These are phyloP conservation scores for Trachymyrmex cornetzi DNA, from an alignment of 1,140 invertebrate genomes.

Conservation along the genomic window DNA sequence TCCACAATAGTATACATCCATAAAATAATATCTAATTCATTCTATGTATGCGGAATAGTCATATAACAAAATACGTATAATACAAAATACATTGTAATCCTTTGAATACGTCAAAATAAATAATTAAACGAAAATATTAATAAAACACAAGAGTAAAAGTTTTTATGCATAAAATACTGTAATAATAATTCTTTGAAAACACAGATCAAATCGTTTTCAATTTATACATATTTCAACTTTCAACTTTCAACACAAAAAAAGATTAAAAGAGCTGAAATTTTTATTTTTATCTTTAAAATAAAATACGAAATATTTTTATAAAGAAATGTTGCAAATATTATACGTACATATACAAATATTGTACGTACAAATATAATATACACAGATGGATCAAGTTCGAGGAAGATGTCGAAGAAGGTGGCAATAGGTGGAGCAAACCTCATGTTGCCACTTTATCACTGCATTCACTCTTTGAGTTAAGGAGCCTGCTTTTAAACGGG, in stretches of 20 bases:
- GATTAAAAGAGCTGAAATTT: background rate
- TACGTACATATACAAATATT: slow-evolving; percentile 3
- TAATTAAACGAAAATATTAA: background rate
- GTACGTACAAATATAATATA: background rate
- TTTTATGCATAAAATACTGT: background rate
- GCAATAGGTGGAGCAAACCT: slow-evolving; percentile 97
- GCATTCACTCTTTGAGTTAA: slow-evolving; percentile 95
- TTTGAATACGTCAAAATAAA: background rate
- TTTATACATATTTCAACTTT: background rate
- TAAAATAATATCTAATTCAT: background rate
- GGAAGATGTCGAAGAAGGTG: slow-evolving; percentile 97
- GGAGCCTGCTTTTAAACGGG: slow-evolving; percentile 95
- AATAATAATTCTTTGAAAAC: background rate
- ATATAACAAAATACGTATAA: background rate
- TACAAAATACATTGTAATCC: background rate
- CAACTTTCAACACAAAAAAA: background rate
- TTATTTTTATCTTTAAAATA: background rate
- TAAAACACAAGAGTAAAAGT: background rate
- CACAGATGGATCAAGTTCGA: slow-evolving; percentile 98
- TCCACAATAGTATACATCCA: background rate
- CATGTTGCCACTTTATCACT: slow-evolving; percentile 97
- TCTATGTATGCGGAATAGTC: background rate
- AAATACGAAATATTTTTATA: background rate
- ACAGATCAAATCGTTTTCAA: background rate
- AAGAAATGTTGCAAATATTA: background rate